These are phyloP conservation scores for Nemurella pictetii DNA, from an alignment of 2,888 invertebrate genomes.

Conservation along the genomic window DNA sequence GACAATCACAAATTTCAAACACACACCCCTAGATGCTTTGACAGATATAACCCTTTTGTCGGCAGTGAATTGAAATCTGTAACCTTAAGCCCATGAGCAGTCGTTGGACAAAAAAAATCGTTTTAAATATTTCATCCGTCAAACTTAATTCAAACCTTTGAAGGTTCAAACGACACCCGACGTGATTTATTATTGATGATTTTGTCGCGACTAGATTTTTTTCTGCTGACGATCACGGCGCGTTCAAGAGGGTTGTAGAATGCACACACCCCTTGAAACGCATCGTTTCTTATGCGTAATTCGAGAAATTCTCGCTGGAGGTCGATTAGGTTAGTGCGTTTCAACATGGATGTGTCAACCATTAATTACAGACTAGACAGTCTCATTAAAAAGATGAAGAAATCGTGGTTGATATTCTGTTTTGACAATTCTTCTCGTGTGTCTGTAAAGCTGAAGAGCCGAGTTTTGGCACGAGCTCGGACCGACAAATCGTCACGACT, in stretches of 20 bases:
- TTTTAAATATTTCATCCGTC: constrained; percentile 17
- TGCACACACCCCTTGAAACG: neutral
- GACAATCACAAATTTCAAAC: neutral
- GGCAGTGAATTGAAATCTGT: neutral
- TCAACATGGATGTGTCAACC: neutral
- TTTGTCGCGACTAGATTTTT: constrained; percentile 20
- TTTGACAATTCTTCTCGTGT: neutral
- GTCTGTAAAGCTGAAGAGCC: neutral
- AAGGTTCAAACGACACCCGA: neutral
- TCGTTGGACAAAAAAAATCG: neutral
- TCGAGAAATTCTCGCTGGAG: neutral
- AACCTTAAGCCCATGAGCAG: neutral
- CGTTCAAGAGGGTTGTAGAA: neutral
- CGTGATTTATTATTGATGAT: constrained; percentile 24
- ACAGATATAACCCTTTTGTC: neutral
- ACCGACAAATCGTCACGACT: neutral
- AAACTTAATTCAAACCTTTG: constrained; percentile 19
- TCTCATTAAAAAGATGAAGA: constrained; percentile 11
- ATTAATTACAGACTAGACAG: neutral
- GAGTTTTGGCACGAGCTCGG: neutral
- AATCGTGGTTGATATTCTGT: neutral
- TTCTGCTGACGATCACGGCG: neutral
- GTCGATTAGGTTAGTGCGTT: neutral
- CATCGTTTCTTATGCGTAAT: neutral
- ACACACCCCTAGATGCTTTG: neutral